phyloP scores from a whole-genome alignment of 1,140 invertebrate genomes.

The Drosophila bocki region DNA sequence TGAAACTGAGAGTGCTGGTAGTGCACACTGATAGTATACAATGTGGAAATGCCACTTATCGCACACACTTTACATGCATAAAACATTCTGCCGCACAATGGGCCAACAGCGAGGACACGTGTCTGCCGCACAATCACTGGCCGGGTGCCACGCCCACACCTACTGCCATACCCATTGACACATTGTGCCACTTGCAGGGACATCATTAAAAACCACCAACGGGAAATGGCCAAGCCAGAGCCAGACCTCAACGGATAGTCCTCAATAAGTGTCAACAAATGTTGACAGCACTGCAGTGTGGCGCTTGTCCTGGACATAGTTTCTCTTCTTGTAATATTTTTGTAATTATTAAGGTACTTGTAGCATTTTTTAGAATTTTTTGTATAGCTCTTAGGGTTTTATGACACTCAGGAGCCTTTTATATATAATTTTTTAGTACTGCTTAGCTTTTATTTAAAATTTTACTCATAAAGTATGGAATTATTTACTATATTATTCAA shows the following conservation, averaged over 20 bases:
- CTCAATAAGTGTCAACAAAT: conserved; percentile 75
- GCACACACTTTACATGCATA: conserved; percentile 55
- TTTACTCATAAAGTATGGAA: not conserved
- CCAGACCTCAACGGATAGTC: conserved; percentile 46
- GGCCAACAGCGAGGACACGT: conserved; percentile 23
- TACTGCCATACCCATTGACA: not conserved
- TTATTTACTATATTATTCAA: not conserved
- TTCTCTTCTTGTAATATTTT: not conserved
- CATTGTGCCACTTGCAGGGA: conserved; percentile 25
- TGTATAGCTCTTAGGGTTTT: not conserved
- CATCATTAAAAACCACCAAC: conserved; percentile 58
- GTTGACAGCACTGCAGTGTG: conserved; percentile 35
- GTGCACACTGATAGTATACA: conserved; percentile 12
- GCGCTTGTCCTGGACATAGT: not conserved
- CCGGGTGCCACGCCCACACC: not conserved
- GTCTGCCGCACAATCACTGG: conserved; percentile 26
- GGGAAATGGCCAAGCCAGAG: conserved; percentile 48
- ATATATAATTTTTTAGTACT: not conserved
- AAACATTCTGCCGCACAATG: conserved; percentile 52
- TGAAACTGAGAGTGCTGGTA: conserved; percentile 3
- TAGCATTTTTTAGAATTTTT: not conserved
- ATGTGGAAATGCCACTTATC: conserved; percentile 56
- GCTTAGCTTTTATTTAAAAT: not conserved
- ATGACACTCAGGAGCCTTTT: not conserved
- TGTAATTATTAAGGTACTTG: not conserved